Evolutionary conservation across 2,797 vertebrate genomes (phyloP).

Genomic region (Atherinosoma microstoma): DNA sequence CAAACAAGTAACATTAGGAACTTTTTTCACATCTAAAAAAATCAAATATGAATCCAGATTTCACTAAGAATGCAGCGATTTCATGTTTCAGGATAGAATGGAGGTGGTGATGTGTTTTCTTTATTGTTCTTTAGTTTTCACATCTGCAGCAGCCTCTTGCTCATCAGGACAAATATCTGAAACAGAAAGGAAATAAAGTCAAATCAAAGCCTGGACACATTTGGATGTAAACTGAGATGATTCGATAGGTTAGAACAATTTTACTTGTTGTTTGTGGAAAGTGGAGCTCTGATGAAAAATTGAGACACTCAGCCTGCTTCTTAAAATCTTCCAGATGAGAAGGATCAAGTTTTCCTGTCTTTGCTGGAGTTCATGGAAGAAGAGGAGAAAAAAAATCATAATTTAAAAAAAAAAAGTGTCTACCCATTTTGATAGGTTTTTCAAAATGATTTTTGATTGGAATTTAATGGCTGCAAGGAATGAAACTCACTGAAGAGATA

Average conservation of each 20-base stretch:
- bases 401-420: not conserved
- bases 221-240: not conserved
- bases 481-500: constrained; percentile 57
- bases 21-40: not conserved
- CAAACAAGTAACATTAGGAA: not conserved
- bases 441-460: not conserved
- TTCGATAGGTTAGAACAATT: not conserved
- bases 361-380: constrained; percentile 40
- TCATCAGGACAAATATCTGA: constrained; percentile 52
- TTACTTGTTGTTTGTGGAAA: constrained; percentile 40
- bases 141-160: not conserved
- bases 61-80: not conserved
- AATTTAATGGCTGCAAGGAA: not conserved
- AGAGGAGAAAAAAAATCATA: not conserved
- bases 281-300: constrained; percentile 32
- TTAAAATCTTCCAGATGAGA: constrained; percentile 48
- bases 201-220: too few species aligned
- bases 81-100: constrained; percentile 3
- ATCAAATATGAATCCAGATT: not conserved
- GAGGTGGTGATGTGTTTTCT: not conserved
- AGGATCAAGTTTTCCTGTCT: constrained; percentile 24
- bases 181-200: constrained; percentile 21
- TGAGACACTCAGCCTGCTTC: constrained; percentile 57
- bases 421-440: not conserved
- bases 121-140: constrained; percentile 19